Evolutionary conservation across 1,140 invertebrate species (phyloP), one percentile per base, ranked within the genome.

Genomic region (Dreissena polymorpha): DNA sequence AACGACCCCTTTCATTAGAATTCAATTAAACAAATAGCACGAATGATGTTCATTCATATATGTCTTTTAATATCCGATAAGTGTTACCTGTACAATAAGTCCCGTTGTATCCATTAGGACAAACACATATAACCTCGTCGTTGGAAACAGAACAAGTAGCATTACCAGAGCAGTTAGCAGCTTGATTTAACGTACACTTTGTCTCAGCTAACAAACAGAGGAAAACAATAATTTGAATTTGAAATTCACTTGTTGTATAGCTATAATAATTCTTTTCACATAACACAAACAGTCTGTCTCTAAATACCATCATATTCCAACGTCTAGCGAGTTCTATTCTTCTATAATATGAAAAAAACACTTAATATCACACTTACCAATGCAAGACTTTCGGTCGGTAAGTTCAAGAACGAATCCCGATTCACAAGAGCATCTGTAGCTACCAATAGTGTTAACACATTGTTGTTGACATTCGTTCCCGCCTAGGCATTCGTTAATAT

Each of bases 391-490:
- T 27, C 70, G 8, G 60, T 75, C 65, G 0, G 71, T 27, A 18
- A 49, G 60, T 23, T 76, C 81, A 12, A 88, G 71, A 53, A 57
- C 69, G 70, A 87, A 88, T n/a, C 87, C 87, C n/a, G 21, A 39
- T 10, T 57, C 63, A 73, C 87, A 88, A 5, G 73, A 80, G 75
- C 87, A 88, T 7, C 75, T 71, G 64, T 85, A 88, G n/a, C 81
- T 74, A 10, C 89, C 89, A 18, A 67, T 27, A 2, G 83, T 87
- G 76, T 90, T 89, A 39, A 68, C 72, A 68, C 89, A 90, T 12
- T 53, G 51, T 23, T 89, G 88, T 89, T 97, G 96, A 76, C 87
- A 88, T 25, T 84, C 88, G 23, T 71, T 75, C 10, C 83, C 78
- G 3, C 84, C 81, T 13, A 82, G 27, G 83, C 93, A 93, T 73